A percentile compares a stretch with the other conserved stretches of the same genome.
These are phyloP conservation scores for Crotalus adamanteus DNA, from an alignment of 2,797 vertebrate species.

Conservation along the genomic window DNA sequence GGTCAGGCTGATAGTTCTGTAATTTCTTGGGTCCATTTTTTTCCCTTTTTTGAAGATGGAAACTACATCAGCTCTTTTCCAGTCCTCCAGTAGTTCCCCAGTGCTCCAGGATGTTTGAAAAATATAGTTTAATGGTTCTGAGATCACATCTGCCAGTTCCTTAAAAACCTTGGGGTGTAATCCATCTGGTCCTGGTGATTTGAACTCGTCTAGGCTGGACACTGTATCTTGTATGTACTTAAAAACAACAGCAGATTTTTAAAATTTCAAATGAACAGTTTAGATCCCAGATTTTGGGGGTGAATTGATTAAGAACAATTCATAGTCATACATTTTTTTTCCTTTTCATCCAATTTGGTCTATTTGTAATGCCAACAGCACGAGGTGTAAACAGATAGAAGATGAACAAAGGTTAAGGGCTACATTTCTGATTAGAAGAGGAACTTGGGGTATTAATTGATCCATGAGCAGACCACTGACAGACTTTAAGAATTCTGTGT, in stretches of 20 bases:
- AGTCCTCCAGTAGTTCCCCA: no score
- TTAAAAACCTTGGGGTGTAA: no score
- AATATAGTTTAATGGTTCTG: no score
- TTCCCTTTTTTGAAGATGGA: no score
- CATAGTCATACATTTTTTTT: neutral
- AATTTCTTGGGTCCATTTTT: no score
- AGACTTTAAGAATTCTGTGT: constrained; percentile 8
- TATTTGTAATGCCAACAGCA: neutral
- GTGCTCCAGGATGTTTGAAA: no score
- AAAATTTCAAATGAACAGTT: neutral
- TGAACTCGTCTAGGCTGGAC: no score
- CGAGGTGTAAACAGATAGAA: neutral
- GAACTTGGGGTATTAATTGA: neutral
- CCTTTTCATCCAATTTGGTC: neutral
- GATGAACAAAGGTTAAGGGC: neutral
- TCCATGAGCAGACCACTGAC: constrained; percentile 9
- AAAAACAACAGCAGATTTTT: neutral
- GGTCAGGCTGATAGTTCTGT: no score
- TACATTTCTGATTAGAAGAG: neutral
- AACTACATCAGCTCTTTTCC: no score
- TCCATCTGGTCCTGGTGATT: no score
- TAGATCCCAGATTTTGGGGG: neutral
- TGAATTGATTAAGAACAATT: neutral
- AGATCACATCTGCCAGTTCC: no score
- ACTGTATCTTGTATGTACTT: neutral